Conservation (phyloP, 2,888 invertebrate species). For the Clepsis dumicolana region DNA sequence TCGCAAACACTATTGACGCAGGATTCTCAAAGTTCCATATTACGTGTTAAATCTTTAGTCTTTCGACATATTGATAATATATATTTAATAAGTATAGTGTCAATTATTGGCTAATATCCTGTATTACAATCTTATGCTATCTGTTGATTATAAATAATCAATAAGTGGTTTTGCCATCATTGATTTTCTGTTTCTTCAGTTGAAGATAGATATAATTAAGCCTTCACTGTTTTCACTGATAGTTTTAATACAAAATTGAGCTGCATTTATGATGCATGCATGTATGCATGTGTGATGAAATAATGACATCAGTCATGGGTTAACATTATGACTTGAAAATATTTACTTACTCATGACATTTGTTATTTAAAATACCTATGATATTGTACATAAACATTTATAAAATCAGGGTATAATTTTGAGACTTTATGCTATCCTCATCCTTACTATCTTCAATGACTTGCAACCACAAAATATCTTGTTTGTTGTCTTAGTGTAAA, state of each 20-base stretch:
- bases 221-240: neutral
- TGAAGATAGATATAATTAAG: neutral
- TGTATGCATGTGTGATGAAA: neutral
- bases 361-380: too few species aligned
- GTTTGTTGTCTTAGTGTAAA: too few species aligned
- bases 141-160: constrained; percentile 26
- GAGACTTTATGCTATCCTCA: too few species aligned
- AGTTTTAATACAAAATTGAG: neutral
- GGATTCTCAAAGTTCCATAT: constrained; percentile 15
- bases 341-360: neutral
- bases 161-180: constrained; percentile 30
- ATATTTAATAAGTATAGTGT: too few species aligned
- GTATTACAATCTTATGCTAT: constrained; percentile 15
- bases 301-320: neutral
- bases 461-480: too few species aligned
- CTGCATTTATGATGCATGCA: neutral
- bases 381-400: too few species aligned
- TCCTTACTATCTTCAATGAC: too few species aligned
- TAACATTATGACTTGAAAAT: neutral
- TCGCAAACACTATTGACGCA: constrained; percentile 22
- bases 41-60: constrained; percentile 5
- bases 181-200: constrained; percentile 8
- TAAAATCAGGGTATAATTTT: too few species aligned
- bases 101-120: constrained; percentile 14
- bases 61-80: too few species aligned